phyloP scores from a whole-genome alignment of 2,888 invertebrate genomes.

The Diabrotica balteata region DNA sequence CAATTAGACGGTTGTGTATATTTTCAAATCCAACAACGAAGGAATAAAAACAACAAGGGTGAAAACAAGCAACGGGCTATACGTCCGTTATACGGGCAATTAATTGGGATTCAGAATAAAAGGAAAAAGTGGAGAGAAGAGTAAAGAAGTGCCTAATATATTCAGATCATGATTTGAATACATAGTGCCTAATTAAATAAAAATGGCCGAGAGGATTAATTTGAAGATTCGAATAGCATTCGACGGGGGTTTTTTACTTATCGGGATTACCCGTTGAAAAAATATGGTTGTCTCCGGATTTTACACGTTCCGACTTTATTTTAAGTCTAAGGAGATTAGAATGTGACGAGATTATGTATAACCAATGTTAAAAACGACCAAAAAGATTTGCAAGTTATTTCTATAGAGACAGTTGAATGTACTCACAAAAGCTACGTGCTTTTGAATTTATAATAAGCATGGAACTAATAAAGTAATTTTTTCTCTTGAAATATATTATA shows the following conservation, averaged over 20 bases:
- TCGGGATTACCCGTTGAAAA: neutral
- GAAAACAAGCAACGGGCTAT: conserved; percentile 18
- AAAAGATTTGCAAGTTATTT: too few relatives aligned
- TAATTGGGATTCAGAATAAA: conserved; percentile 28
- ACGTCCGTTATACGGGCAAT: conserved; percentile 12
- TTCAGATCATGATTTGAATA: conserved; percentile 27
- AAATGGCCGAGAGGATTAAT: conserved; percentile 3
- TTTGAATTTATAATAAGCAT: too few relatives aligned
- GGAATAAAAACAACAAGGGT: neutral
- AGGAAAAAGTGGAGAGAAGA: conserved; percentile 21
- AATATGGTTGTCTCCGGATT: neutral
- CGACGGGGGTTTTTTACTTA: neutral
- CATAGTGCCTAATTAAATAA: conserved; percentile 13
- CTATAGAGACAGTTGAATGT: too few relatives aligned
- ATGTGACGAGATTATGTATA: too few relatives aligned
- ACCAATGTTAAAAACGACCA: too few relatives aligned
- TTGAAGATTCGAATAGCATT: neutral
- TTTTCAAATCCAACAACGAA: neutral
- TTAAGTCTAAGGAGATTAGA: too few relatives aligned
- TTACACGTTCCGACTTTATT: too few relatives aligned
- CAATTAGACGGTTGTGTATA: neutral
- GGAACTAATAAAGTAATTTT: too few relatives aligned
- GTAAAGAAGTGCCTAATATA: conserved; percentile 21
- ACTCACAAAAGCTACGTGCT: too few relatives aligned
- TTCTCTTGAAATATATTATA: too few relatives aligned